Conservation (phyloP, 1,140 invertebrate species). For the Pogonomyrmex barbatus region DNA sequence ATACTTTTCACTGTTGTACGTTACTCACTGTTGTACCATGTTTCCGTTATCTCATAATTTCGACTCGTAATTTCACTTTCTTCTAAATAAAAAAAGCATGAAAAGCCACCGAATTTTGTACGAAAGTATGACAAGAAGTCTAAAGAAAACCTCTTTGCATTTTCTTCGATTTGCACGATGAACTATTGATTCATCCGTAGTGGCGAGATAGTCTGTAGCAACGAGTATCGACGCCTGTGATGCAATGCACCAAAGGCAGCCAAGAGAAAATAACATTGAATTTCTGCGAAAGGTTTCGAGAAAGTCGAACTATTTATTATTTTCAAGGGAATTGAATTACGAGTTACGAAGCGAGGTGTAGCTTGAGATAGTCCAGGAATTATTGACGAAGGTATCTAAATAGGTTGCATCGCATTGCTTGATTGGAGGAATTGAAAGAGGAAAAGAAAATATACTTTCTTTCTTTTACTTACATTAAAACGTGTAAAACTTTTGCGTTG, state of each 20-base stretch:
- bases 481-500: neutral
- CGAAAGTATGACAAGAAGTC: constrained; percentile 3
- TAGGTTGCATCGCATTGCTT: neutral
- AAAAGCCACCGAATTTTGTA: constrained; percentile 4
- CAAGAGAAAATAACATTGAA: constrained; percentile 40
- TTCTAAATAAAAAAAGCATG: constrained; percentile 8
- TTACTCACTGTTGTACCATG: no score
- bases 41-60: neutral
- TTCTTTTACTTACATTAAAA: neutral
- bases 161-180: neutral
- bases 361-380: constrained; percentile 22
- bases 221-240: constrained; percentile 14
- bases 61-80: neutral
- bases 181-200: constrained; percentile 43
- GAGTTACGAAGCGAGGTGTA: constrained; percentile 20
- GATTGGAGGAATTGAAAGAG: constrained; percentile 1
- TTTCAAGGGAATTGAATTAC: constrained; percentile 45
- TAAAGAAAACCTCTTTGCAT: neutral
- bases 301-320: constrained; percentile 49
- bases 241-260: constrained; percentile 9
- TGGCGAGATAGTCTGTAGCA: constrained; percentile 18
- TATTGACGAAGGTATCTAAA: constrained; percentile 37
- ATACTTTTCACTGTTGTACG: neutral
- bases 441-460: constrained; percentile 3
- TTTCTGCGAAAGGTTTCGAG: constrained; percentile 16